phyloP scores from a whole-genome alignment of 2,113 vertebrate genomes.

The Toxostoma redivivum region DNA sequence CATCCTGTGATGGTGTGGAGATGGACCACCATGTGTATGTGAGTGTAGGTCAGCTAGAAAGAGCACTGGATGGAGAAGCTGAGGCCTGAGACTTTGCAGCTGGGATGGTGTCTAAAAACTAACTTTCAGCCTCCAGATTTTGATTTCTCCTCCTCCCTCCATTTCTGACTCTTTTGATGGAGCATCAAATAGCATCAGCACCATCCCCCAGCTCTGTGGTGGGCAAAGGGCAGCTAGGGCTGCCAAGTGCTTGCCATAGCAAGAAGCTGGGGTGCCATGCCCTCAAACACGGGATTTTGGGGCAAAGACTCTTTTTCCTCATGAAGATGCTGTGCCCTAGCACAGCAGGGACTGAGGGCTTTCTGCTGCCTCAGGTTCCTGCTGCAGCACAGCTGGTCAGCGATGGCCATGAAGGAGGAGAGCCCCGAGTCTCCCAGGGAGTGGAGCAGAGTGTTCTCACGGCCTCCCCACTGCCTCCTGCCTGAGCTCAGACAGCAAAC shows the following conservation, averaged over 20 bases:
- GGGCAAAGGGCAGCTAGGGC: background rate
- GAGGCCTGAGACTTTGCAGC: background rate
- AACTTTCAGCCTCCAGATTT: background rate
- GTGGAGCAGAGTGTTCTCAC: background rate
- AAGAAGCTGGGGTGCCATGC: background rate
- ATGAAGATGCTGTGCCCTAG: background rate
- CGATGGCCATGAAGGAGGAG: rapidly evolving
- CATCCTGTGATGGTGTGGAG: background rate
- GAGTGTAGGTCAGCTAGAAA: background rate
- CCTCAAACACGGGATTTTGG: background rate
- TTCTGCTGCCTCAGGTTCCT: background rate
- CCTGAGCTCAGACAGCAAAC: background rate
- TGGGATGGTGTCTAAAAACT: background rate
- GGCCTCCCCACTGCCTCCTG: background rate
- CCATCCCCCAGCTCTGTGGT: background rate
- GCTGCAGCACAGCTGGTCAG: background rate
- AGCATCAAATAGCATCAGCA: background rate
- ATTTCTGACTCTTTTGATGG: background rate
- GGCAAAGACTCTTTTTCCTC: background rate
- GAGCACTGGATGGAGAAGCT: background rate
- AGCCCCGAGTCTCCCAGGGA: background rate
- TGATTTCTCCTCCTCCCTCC: background rate
- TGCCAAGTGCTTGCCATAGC: background rate
- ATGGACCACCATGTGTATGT: rapidly evolving
- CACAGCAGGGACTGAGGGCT: background rate